Base-by-base conservation (phyloP, 2,888 invertebrate species). In the Argyresthia albistria region DNA sequence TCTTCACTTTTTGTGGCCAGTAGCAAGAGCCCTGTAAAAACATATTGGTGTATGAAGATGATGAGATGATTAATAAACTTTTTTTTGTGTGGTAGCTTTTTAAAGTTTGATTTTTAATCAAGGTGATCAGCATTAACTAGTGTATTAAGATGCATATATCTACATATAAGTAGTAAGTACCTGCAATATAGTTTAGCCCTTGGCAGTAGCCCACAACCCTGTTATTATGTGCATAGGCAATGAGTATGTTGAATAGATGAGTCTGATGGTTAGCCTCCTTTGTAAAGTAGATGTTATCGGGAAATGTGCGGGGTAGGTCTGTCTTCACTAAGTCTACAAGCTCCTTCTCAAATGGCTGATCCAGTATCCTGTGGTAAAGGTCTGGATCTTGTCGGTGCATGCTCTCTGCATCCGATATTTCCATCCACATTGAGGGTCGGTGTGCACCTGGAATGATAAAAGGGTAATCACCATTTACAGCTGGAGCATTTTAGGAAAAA, bases 121-220 rank as follows among this genome's bases (percentile, higher is more conserved):
- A 54, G 48, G 25, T 25, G 25, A 25, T 25, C 25, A 25, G 25
- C 25, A 25, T 25, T 2, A 25, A 25, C 25, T 25, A 25, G 6
- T 25, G 25, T 25, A 4, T 25, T 25, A 25, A 25, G 25, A 25
- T 25, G 6, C 25, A 25, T 4, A 97, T 82, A 43, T 95, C 95
- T 90, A 55, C 12, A 61, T 25, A 25, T 25, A 4, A 25, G 25
- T 25, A 60, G 52, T 35, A 46, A 37, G 63, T 67, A 81, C 92
- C 93, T 67, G 96, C 96, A 64, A 97, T 95, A 74, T 97, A 98
- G 83, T 97, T 98, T 57, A 97, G 83, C 50, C 98, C 98, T 90
- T 97, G 98, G 69, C 98, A 98, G 76, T 98, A 98, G 36, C 97
- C 97, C 64, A 97, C 93, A 54, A 91, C 91, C 63, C 91, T 90